Percentiles rank a stretch among this genome's conserved stretches.
Conservation (phyloP, 2,113 vertebrate genomes). For the crab-eating macaque (Macaca fascicularis) region DNA sequence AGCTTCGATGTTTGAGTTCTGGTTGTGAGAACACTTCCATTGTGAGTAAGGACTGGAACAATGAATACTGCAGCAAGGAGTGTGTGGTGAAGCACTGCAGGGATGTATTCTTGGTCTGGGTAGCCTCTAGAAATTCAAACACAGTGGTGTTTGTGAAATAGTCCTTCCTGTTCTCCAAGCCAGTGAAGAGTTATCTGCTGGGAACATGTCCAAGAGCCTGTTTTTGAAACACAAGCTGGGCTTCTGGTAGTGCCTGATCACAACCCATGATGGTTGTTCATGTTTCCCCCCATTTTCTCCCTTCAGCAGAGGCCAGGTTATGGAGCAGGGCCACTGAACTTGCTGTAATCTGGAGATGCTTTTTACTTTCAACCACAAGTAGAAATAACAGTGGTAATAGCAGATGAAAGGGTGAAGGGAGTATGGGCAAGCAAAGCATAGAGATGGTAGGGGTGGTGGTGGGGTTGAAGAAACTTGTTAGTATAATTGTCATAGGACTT, state of each 20-base stretch:
- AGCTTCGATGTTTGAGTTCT: slow-evolving; percentile 88
- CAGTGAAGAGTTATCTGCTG: slow-evolving; percentile 64
- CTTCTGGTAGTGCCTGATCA: slow-evolving; percentile 68
- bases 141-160: slow-evolving; percentile 84
- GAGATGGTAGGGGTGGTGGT: not conserved
- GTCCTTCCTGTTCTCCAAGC: slow-evolving; percentile 57
- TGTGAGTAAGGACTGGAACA: slow-evolving; percentile 93
- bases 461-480: slow-evolving; percentile 26
- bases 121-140: slow-evolving; percentile 83
- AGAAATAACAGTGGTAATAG: slow-evolving; percentile 40
- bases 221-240: slow-evolving; percentile 54
- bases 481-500: slow-evolving; percentile 57
- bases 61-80: slow-evolving; percentile 94
- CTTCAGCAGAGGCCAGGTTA: slow-evolving; percentile 36
- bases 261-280: slow-evolving; percentile 8
- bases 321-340: slow-evolving; percentile 41
- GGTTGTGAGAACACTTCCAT: slow-evolving; percentile 92
- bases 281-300: not conserved
- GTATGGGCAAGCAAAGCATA: slow-evolving; percentile 49
- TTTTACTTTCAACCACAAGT: slow-evolving; percentile 62
- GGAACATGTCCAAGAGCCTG: slow-evolving; percentile 40
- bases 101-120: slow-evolving; percentile 84
- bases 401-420: slow-evolving; percentile 39
- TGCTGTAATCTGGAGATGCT: slow-evolving; percentile 56
- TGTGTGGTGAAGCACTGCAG: slow-evolving; percentile 95